Evolutionary conservation across 2,113 vertebrate genomes (phyloP), one percentile per base, ranked within the genome.

Genomic region (Oostethus manadensis): DNA sequence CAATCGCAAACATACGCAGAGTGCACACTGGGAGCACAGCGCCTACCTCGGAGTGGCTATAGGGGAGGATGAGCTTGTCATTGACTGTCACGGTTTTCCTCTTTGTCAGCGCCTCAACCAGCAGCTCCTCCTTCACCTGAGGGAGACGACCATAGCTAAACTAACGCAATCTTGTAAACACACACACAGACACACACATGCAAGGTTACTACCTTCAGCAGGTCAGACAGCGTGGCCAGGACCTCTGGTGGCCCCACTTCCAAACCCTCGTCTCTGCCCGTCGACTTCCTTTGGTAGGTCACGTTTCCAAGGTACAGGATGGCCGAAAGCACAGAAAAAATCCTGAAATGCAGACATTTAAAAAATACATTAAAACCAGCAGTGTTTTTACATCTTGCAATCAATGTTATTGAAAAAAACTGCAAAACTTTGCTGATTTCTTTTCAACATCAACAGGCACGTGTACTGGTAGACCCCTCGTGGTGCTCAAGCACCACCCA

Each of bases 221-320:
- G 91, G 66, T 94, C 91, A 2, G 97, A 98, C 44, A 99, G 92
- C 0, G 92, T 96, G 49, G 94, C 92, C 64, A 99, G 76, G 40
- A 94, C 94, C 78, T 96, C 93, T 0, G 94, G 92, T 1, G 97
- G 97, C 10, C 96, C 97, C 0, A 98, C 94, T 0, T 99, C 96
- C 78, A 99, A 71, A 0, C 94, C 96, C 66, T 99, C 97, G 0
- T 99, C 97, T n/a, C 95, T 88, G 48, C 95, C 96, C 0, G 90
- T 92, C 3, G 96, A 90, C 82, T 92, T 95, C 71, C 89, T 93
- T 74, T 84, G 92, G 76, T 99, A 99, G 0, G 90, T 94, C 74
- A 99, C 89, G 0, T 99, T 99, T 58, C 97, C 97, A 77, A 99
- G 87, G 80, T 99, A 98, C 60, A 99, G 86, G 83, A 99, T 99